These are phyloP conservation scores for Doryteuthis pealeii DNA, from an alignment of 1,140 invertebrate genomes.

Conservation along the genomic window DNA sequence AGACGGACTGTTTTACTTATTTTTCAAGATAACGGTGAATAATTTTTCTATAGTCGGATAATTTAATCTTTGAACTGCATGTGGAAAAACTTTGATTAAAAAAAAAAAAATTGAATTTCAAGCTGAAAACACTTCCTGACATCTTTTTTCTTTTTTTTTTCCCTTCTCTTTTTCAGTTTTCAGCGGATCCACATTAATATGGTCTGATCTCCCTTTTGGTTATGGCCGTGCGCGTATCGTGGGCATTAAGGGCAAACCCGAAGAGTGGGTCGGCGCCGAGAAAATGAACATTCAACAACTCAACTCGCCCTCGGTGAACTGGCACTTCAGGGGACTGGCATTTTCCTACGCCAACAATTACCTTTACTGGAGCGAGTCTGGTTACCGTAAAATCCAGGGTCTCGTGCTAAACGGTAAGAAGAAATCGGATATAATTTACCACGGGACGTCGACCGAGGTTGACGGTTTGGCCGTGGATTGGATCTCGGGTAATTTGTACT, in stretches of 20 bases:
- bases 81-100: too few species aligned
- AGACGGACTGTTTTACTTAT: too few species aligned
- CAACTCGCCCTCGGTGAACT: slow-evolving; percentile 31
- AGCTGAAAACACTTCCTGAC: too few species aligned
- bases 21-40: too few species aligned
- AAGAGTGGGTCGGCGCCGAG: slow-evolving; percentile 38
- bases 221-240: slow-evolving; percentile 41
- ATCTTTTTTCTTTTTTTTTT: too few species aligned
- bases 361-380: slow-evolving; percentile 48
- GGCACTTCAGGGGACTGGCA: slow-evolving; percentile 41
- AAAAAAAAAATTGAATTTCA: too few species aligned
- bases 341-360: slow-evolving; percentile 38
- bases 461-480: slow-evolving; percentile 95
- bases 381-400: slow-evolving; percentile 42
- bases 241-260: slow-evolving; percentile 47
- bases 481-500: slow-evolving; percentile 91
- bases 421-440: slow-evolving; percentile 32
- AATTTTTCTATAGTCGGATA: too few species aligned
- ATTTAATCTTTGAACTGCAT: too few species aligned
- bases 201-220: slow-evolving; percentile 42
- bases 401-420: slow-evolving; percentile 33
- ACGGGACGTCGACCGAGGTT: slow-evolving; percentile 44
- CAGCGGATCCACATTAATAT: slow-evolving; percentile 47
- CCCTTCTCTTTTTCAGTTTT: slow-evolving; percentile 34
- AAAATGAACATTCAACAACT: slow-evolving; percentile 45